phyloP scores from a whole-genome alignment of 2,113 vertebrate species.

The Petrocephalus zakoni region DNA sequence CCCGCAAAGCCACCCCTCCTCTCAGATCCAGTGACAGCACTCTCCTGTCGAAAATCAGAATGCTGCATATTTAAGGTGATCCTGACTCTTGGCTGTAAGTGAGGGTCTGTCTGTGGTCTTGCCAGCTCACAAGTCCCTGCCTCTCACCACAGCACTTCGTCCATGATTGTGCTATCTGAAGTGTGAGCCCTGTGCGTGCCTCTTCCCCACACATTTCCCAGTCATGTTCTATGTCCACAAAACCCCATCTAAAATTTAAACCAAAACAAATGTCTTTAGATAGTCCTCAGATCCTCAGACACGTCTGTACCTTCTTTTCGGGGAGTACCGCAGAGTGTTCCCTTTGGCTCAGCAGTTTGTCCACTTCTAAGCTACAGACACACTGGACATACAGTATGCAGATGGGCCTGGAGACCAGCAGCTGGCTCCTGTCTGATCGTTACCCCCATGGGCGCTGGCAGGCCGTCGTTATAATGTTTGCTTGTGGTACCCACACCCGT shows the following conservation, averaged over 20 bases:
- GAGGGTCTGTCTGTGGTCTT: background rate
- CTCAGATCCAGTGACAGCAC: background rate
- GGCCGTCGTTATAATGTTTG: background rate
- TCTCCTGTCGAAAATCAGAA: background rate
- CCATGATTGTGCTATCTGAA: background rate
- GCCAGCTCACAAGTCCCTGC: background rate
- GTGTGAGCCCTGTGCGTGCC: background rate
- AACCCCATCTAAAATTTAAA: background rate
- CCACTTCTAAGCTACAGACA: background rate
- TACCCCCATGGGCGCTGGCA: too few relatives aligned
- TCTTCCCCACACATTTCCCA: background rate
- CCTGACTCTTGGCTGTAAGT: background rate
- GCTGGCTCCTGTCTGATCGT: background rate
- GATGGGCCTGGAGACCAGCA: background rate
- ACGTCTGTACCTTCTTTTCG: background rate
- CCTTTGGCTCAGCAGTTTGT: background rate
- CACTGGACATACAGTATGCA: too few relatives aligned
- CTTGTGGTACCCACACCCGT: background rate
- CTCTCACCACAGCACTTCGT: too few relatives aligned
- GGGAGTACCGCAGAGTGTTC: background rate
- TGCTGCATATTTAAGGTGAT: background rate
- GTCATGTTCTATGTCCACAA: background rate
- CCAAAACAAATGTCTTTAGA: background rate
- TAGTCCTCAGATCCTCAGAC: background rate
- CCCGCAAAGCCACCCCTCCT: background rate